Conservation (phyloP, 2,888 invertebrate species). For the Lysandra coridon region DNA sequence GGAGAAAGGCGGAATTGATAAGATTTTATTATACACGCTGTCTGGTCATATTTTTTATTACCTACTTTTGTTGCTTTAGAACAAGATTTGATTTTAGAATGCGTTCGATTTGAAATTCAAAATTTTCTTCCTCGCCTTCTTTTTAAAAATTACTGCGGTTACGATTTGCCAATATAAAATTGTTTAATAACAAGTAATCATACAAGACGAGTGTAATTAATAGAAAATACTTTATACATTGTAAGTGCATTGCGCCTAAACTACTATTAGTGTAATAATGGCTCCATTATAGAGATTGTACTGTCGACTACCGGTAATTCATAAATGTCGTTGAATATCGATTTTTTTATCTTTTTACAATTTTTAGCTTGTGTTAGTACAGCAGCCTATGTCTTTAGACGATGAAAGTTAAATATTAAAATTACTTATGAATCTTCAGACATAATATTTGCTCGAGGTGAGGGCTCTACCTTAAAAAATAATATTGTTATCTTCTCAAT, state of each 20-base stretch:
- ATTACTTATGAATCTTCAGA: too few relatives aligned
- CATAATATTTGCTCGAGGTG: too few relatives aligned
- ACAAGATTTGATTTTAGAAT: conserved; percentile 1
- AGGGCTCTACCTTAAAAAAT: too few relatives aligned
- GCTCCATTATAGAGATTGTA: conserved; percentile 2
- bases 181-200: neutral
- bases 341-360: neutral
- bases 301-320: neutral
- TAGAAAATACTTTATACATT: neutral
- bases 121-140: neutral
- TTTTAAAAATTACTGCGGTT: neutral
- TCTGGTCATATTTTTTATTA: neutral
- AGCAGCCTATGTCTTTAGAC: too few relatives aligned
- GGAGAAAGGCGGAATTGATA: conserved; percentile 56
- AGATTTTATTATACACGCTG: conserved; percentile 18
- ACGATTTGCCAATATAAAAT: neutral
- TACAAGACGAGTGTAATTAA: neutral
- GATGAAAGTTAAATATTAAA: too few relatives aligned
- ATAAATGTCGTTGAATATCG: neutral
- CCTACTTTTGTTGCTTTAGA: neutral
- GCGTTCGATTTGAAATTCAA: neutral
- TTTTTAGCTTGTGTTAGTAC: neutral
- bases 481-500: too few relatives aligned
- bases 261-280: neutral
- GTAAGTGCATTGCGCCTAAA: conserved; percentile 4